Conservation (phyloP, 2,888 invertebrate species). For the Lasioglossum morio region DNA sequence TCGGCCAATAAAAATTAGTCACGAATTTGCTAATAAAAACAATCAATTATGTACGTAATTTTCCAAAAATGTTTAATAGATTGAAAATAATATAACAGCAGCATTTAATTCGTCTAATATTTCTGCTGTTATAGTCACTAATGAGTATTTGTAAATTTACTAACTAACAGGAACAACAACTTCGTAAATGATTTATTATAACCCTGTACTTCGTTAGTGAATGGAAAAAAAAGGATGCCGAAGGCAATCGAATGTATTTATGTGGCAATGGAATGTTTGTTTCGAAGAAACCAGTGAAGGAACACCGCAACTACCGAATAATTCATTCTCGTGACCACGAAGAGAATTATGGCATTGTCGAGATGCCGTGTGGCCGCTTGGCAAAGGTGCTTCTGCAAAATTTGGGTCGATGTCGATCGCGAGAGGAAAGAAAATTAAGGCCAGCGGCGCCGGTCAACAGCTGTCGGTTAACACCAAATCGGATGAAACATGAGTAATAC, state of each 20-base stretch:
- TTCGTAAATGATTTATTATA: not conserved
- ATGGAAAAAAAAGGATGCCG: not conserved
- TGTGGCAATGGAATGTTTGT: not conserved
- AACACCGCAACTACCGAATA: not conserved
- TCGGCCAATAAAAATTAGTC: not conserved
- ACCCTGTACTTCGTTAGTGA: not conserved
- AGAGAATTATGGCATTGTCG: not conserved
- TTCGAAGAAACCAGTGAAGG: not conserved
- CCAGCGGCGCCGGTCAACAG: slow-evolving; percentile 27
- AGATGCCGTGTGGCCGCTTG: not conserved
- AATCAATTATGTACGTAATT: too few relatives aligned
- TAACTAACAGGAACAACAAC: not conserved
- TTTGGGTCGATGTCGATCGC: slow-evolving; percentile 59
- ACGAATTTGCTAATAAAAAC: too few relatives aligned
- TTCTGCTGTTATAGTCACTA: too few relatives aligned
- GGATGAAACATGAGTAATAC: slow-evolving; percentile 38
- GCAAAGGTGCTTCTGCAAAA: slow-evolving; percentile 46
- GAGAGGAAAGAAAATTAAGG: slow-evolving; percentile 51
- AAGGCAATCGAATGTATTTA: not conserved
- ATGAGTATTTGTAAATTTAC: not conserved
- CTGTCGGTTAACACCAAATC: slow-evolving; percentile 34
- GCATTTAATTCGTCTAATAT: too few relatives aligned
- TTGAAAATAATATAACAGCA: too few relatives aligned
- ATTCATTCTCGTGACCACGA: not conserved
- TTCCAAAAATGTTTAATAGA: too few relatives aligned